Evolutionary conservation across 2,888 invertebrate species (phyloP), one percentile per base, ranked within the genome.

Genomic region (Athalia circularis): DNA sequence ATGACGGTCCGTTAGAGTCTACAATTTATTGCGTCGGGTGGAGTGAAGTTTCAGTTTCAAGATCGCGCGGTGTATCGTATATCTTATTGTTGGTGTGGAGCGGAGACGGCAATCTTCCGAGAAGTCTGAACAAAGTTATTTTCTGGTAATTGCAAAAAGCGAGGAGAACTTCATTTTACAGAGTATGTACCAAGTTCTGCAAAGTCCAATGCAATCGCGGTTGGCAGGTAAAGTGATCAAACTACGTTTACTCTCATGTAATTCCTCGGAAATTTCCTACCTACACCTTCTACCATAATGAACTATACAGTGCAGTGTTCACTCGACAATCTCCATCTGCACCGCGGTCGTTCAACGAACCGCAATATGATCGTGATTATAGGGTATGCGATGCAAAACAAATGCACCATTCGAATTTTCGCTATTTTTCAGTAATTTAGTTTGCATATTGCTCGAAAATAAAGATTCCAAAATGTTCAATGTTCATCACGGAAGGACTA

Each of bases 241-340:
- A 64, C 75, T 75, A 75, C 75, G 75, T 64, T 75, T 75, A 75
- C 75, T 13, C 59, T 9, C 29, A 29, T 8, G 72, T 57, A 72
- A 72, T 43, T 45, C 59, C 47, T 6, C 57, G 5, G 47, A 8
- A 72, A 47, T 15, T 54, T 70, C n/a, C 54, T 43, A 70, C 57
- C 70, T 57, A 7, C 11, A 52, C 13, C 8, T 29, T 8, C 48
- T 15, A 65, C 6, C n/a, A 47, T 15, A 13, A 47, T 43, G 29
- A 3, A 43, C 45, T 64, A n/a, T 13, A 48, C 13, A 13, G 47
- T 59, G 8, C 45, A 47, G 57, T 59, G 11, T 8, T 13, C 47
- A 11, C 45, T 72, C 59, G 8, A 72, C 72, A 72, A 48, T 47
- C 59, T 45, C 4, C 70, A 43, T 13, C n/a, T 29, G 29, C 29